Evolutionary conservation across 2,113 vertebrate genomes (phyloP).

Genomic region (Calyptomena viridis): DNA sequence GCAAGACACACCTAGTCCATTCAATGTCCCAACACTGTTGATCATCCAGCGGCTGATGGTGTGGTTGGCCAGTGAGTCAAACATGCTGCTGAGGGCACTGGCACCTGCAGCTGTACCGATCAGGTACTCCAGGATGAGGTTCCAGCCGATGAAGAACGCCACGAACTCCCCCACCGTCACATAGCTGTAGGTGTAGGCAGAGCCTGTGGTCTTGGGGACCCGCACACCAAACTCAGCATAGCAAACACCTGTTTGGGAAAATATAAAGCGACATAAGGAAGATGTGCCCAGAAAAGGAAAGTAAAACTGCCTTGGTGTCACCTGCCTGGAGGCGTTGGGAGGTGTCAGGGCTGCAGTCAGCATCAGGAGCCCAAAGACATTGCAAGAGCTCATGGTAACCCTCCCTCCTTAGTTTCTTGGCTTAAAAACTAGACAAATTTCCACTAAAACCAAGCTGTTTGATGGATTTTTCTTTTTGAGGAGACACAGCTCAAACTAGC

Average conservation of each 20-base stretch:
- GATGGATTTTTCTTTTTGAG: not conserved
- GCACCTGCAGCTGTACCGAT: conserved; percentile 94
- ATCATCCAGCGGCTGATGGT: conserved; percentile 94
- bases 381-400: rapidly evolving
- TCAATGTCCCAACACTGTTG: conserved; percentile 85
- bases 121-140: conserved; percentile 96
- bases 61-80: conserved; percentile 96
- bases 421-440: not conserved
- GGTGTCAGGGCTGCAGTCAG: not conserved
- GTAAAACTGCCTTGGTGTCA: not conserved
- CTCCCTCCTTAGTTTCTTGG: not conserved
- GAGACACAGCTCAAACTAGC: not conserved
- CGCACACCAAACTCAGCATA: conserved; percentile 97
- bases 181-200: conserved; percentile 98
- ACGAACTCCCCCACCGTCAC: conserved; percentile 96
- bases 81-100: conserved; percentile 97
- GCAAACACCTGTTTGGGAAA: conserved; percentile 82
- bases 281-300: not conserved
- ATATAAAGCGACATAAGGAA: rapidly evolving
- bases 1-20: conserved; percentile 82
- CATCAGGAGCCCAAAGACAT: not conserved
- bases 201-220: conserved; percentile 95
- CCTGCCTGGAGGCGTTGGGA: not conserved
- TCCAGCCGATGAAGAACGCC: conserved; percentile 98
- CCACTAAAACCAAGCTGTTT: not conserved